A percentile compares a stretch with the other conserved stretches of the same genome.
Conservation (phyloP, 2,888 invertebrate species). For the Melipona beecheii region DNA sequence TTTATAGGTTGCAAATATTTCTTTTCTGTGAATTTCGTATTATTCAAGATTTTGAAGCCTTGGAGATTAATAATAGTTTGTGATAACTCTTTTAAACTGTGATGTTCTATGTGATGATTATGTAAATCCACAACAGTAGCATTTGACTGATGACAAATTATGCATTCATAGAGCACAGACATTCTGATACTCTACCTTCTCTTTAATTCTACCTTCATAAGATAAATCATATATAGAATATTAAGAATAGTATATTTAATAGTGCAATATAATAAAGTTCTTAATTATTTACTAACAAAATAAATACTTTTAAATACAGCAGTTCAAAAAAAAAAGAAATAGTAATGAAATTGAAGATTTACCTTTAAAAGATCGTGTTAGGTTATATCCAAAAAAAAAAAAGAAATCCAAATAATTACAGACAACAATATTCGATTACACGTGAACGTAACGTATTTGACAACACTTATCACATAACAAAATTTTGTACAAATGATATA, state of each 20-base stretch:
- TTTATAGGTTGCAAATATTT: conserved; percentile 1
- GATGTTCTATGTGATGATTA: conserved; percentile 73
- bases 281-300: not conserved
- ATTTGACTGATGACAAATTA: conserved; percentile 71
- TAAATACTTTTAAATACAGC: not conserved
- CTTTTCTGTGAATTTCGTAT: not conserved
- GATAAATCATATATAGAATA: not conserved
- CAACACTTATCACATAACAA: not conserved
- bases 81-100: conserved; percentile 75
- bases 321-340: not conserved
- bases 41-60: conserved; percentile 43
- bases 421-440: not conserved
- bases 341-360: not conserved
- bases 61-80: conserved; percentile 72
- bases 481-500: not conserved
- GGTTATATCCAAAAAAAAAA: conserved; percentile 40
- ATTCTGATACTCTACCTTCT: not conserved
- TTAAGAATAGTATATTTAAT: not conserved
- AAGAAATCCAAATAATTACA: not conserved
- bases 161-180: conserved; percentile 62
- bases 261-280: not conserved
- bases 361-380: conserved; percentile 16
- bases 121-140: conserved; percentile 72
- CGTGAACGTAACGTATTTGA: no score
- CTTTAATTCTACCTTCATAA: not conserved